Evolutionary conservation across 2,888 invertebrate genomes (phyloP).

Genomic region (Drosophila histrio): DNA sequence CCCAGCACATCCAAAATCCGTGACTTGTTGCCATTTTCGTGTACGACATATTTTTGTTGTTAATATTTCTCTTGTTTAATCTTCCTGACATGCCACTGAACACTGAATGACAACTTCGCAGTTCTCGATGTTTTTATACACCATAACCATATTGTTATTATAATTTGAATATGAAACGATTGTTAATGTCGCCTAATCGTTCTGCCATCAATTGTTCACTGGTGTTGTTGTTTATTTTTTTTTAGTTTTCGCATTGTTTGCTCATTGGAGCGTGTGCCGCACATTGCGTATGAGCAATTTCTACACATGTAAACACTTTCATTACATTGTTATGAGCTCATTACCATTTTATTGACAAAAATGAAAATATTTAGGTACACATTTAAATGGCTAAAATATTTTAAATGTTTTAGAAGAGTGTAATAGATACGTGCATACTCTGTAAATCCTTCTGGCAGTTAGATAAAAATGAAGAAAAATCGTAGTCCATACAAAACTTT

Average conservation of each 20-base stretch:
- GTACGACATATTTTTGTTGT: conserved; percentile 40
- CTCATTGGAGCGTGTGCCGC: conserved; percentile 54
- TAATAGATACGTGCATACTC: neutral
- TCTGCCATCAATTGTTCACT: conserved; percentile 38
- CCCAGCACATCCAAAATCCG: conserved; percentile 34
- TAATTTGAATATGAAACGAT: conserved; percentile 48
- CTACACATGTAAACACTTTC: conserved; percentile 50
- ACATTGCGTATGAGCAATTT: conserved; percentile 59
- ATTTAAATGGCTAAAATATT: conserved; percentile 1
- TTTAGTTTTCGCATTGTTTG: conserved; percentile 42
- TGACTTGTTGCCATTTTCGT: conserved; percentile 7
- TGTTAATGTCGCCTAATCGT: conserved; percentile 69
- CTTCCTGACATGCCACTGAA: conserved; percentile 24
- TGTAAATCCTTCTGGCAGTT: too few relatives aligned
- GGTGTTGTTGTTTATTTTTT: conserved; percentile 10
- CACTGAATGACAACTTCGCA: conserved; percentile 47
- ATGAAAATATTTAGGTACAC: neutral
- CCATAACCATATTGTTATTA: conserved; percentile 11
- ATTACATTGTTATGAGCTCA: conserved; percentile 34
- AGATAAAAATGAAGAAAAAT: too few relatives aligned
- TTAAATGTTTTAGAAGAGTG: neutral
- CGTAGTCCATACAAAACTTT: too few relatives aligned
- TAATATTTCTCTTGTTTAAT: conserved; percentile 21
- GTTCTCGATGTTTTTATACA: conserved; percentile 53
- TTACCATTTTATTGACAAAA: conserved; percentile 27